Evolutionary conservation across 2,797 vertebrate species (phyloP), one percentile per base, ranked within the genome.

Genomic region (Sebastes taczanowskii): DNA sequence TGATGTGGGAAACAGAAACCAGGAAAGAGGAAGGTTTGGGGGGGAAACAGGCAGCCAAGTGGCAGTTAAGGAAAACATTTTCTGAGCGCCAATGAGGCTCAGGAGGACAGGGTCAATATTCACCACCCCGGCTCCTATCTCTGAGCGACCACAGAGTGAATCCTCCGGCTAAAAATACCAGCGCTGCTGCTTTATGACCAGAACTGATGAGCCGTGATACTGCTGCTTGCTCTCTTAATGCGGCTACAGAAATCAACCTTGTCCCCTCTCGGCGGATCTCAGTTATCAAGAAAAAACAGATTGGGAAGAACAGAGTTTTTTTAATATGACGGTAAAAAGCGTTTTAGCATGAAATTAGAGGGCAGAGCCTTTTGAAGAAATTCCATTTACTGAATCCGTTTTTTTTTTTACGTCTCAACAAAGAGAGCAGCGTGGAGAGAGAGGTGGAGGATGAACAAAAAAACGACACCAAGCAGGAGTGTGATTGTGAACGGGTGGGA

Each of bases 91-190:
- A 22, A 63, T 55, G 80, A 88, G 85, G 81, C 82, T 87, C 80
- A 69, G 77, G 85, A 87, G 86, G 87, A 87, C 61, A 42, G 75
- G 90, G 90, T 94, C 88, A 92, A 89, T 90, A 89, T 86, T 86
- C 84, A 82, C 78, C 69, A 62, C 63, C 80, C 60, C 1, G 2
- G 55, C 78, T 82, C 59, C 79, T 32, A 59, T 85, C 83, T 88
- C 29, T 16, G 52, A 74, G 62, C 35, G 32, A 82, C 82, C 62
- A 60, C 81, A 25, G 77, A 87, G 75, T 69, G 86, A 89, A 86
- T 86, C 88, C 75, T 88, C 56, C 25, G 1, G 86, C 92, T 91
- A 91, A 90, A 93, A 93, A 93, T 91, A 93, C 80, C 82, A 53
- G 11, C 16, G 2, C 82, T 55, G 73, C 88, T 63, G 81, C 83